Evolutionary conservation across 1,140 invertebrate species (phyloP).

Genomic region (Drosophila eugracilis): DNA sequence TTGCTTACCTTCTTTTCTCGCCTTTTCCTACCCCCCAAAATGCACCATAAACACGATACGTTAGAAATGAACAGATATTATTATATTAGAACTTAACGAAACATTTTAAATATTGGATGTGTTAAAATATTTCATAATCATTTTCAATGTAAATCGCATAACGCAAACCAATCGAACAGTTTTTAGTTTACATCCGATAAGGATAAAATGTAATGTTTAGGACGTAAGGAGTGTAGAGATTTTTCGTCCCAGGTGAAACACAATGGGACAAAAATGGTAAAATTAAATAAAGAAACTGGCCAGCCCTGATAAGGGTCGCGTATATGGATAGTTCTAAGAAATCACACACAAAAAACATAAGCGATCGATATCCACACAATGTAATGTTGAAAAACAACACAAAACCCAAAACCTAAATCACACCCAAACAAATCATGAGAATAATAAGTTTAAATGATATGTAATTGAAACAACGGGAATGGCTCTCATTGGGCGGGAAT

Average conservation of each 20-base stretch:
- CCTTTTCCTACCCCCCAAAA: constrained; percentile 9
- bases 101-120: constrained; percentile 61
- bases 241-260: constrained; percentile 65
- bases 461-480: constrained; percentile 20
- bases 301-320: constrained; percentile 45
- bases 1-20: constrained; percentile 41
- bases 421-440: constrained; percentile 59
- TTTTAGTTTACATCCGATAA: constrained; percentile 54
- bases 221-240: constrained; percentile 51
- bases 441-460: constrained; percentile 60
- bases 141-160: constrained; percentile 73
- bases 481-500: not conserved
- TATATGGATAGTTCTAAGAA: constrained; percentile 69
- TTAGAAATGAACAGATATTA: constrained; percentile 75
- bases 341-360: constrained; percentile 28
- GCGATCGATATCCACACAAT: constrained; percentile 60
- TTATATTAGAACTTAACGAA: constrained; percentile 57
- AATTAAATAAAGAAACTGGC: constrained; percentile 41
- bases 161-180: constrained; percentile 48
- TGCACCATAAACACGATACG: constrained; percentile 53
- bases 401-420: constrained; percentile 42
- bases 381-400: constrained; percentile 69
- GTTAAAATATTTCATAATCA: constrained; percentile 54
- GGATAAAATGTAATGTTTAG: constrained; percentile 67
- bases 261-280: constrained; percentile 55